These are phyloP conservation scores for Rhinolophus sinicus DNA, from an alignment of 2,113 vertebrate species.

Conservation along the genomic window DNA sequence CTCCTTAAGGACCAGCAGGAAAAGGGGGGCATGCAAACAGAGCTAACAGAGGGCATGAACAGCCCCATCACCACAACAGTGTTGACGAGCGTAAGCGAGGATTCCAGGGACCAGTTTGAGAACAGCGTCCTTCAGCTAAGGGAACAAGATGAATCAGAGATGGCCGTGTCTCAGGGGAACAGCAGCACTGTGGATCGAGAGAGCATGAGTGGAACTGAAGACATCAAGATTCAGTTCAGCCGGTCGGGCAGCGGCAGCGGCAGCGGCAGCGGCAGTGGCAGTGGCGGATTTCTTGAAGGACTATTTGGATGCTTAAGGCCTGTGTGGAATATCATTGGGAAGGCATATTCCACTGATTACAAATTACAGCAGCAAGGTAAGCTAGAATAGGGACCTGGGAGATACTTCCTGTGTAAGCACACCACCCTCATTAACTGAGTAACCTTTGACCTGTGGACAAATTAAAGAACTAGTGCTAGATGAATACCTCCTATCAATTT, in stretches of 20 bases:
- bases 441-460: background rate
- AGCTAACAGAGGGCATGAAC: conserved; percentile 80
- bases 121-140: conserved; percentile 97
- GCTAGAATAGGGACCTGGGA: background rate
- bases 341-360: conserved; percentile 98
- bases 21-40: conserved; percentile 84
- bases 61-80: conserved; percentile 89
- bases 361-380: conserved; percentile 98
- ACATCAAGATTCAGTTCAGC: conserved; percentile 97
- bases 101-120: conserved; percentile 95
- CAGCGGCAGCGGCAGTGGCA: conserved; percentile 82
- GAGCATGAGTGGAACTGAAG: conserved; percentile 83
- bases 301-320: conserved; percentile 97
- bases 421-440: background rate
- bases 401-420: background rate
- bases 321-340: conserved; percentile 99
- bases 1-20: conserved; percentile 91
- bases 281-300: conserved; percentile 96
- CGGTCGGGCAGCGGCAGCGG: conserved; percentile 89
- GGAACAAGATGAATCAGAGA: conserved; percentile 92
- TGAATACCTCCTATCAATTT: background rate
- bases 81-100: conserved; percentile 92
- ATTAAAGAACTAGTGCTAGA: background rate
- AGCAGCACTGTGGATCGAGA: conserved; percentile 86
- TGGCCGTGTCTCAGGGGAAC: conserved; percentile 85